These are phyloP conservation scores for Melanotus villosus DNA, from an alignment of 2,888 invertebrate genomes.

Conservation along the genomic window DNA sequence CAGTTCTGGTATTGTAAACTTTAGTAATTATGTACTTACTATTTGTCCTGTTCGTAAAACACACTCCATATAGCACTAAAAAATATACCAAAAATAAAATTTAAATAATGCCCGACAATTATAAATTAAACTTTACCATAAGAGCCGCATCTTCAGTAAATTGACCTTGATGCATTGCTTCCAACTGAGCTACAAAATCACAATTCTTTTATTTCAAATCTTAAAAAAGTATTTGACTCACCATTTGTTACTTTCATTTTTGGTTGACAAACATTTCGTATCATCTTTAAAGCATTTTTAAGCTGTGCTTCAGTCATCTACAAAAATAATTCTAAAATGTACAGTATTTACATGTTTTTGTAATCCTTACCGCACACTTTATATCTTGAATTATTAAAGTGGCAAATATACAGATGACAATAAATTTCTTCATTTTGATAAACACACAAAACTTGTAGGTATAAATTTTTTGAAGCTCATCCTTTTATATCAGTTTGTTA, in stretches of 20 bases:
- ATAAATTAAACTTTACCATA: too few relatives aligned
- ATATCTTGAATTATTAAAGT: background rate
- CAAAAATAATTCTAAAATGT: constrained; percentile 15
- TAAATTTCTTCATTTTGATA: too few relatives aligned
- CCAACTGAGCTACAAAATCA: constrained; percentile 48
- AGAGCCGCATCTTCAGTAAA: constrained; percentile 48
- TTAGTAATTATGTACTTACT: constrained; percentile 61
- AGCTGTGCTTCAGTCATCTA: constrained; percentile 71
- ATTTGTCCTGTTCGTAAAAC: constrained; percentile 69
- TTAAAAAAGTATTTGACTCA: constrained; percentile 56
- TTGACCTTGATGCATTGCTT: constrained; percentile 52
- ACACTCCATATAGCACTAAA: constrained; percentile 70
- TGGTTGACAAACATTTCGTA: constrained; percentile 75
- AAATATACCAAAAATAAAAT: constrained; percentile 40
- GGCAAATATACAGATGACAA: too few relatives aligned
- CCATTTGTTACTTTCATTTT: constrained; percentile 73
- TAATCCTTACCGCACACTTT: background rate
- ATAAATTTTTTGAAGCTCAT: too few relatives aligned
- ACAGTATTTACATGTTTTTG: background rate
- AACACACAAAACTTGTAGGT: too few relatives aligned
- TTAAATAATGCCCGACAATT: too few relatives aligned
- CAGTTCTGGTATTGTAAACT: too few relatives aligned
- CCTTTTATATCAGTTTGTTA: too few relatives aligned
- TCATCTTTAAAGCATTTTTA: constrained; percentile 72
- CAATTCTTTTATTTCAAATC: too few relatives aligned